phyloP scores from a whole-genome alignment of 2,888 invertebrate species.

The Notocelia uddmanniana region DNA sequence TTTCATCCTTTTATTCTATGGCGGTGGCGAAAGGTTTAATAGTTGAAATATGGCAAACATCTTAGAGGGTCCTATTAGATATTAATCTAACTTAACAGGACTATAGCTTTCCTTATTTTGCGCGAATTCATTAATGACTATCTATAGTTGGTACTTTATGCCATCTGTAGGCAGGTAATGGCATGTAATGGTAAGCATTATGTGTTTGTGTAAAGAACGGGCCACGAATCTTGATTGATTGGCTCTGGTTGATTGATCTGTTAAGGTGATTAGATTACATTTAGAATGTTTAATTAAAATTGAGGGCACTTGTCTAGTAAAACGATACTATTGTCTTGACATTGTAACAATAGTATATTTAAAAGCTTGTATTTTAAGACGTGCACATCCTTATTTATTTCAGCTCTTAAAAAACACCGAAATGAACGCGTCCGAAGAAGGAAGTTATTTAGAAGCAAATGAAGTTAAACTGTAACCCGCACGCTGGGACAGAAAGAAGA shows the following conservation, averaged over 20 bases:
- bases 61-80: background rate
- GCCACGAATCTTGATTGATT: background rate
- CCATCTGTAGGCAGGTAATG: background rate
- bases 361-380: no score
- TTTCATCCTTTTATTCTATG: background rate
- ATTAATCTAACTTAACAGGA: background rate
- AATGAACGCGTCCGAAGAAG: background rate
- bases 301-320: background rate
- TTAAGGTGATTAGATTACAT: background rate
- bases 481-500: slow-evolving; percentile 30
- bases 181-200: background rate
- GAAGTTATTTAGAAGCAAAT: background rate
- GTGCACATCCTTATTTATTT: no score
- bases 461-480: background rate
- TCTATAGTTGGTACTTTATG: background rate
- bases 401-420: background rate
- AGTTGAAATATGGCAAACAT: background rate
- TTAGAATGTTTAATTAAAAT: no score
- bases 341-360: background rate
- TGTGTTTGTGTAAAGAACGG: background rate
- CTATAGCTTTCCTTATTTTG: background rate
- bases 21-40: background rate
- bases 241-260: background rate
- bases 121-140: background rate
- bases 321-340: background rate